Base-by-base conservation (phyloP, 2,797 vertebrate species). In the Pipistrellus nathusii region DNA sequence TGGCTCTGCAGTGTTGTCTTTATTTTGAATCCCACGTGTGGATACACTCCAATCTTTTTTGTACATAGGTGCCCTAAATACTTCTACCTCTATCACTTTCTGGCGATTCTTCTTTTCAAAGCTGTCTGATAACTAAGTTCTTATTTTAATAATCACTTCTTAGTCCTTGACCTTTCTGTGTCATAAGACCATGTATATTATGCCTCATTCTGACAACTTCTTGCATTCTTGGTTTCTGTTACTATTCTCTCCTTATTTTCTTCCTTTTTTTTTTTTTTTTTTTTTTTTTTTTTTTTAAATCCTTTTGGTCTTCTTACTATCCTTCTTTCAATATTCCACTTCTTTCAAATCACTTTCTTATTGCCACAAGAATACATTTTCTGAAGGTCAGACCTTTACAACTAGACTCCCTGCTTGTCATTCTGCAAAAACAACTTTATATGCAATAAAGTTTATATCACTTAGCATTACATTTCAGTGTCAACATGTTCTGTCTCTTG, bases 281-380 rank as follows among this genome's bases (percentile, higher is more conserved):
- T 84, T 91, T 76, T 73, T 27, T 84, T 91, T 57, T 77, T 73
- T 73, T 27, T 84, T 91, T 57, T 77, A 13, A 72, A 44, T 62
- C 57, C 0, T 21, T 72, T 78, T 86, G 17, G 30, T 46, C 44
- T 62, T 89, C 8, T 81, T n/a, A 9, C 10, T 82, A 11, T 82
- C 4, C 3, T 83, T 66, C 30, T 64, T 78, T 69, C 51, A 94
- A 55, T 44, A 35, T n/a, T 59, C 35, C 32, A 1, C 3, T 81
- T 44, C 27, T 5, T 62, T 69, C 72, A 71, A 0, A 41, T 88
- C 51, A 87, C 46, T 78, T 93, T 84, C 30, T 41, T 38, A 71
- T 48, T 55, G 13, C 18, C 18, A 51, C 11, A 35, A 21, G 25
- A 81, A 66, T 44, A 12, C 1, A 85, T 85, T 85, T 81, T 69